Percentiles rank a stretch among this genome's conserved stretches.
phyloP scores from a whole-genome alignment of 2,888 invertebrate genomes.

The Euzophera pinguis region DNA sequence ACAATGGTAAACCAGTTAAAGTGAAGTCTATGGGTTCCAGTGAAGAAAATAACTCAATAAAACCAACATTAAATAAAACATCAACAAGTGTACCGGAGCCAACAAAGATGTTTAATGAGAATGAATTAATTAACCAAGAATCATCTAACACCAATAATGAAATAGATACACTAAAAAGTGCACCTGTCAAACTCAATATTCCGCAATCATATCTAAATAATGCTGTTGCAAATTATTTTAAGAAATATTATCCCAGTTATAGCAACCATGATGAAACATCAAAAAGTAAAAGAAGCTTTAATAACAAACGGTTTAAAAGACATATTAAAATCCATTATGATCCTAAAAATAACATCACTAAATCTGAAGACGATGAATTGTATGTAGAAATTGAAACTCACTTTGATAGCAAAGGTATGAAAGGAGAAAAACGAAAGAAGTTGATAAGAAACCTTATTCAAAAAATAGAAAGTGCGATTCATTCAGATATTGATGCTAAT shows the following conservation, averaged over 20 bases:
- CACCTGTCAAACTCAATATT: slow-evolving; percentile 15
- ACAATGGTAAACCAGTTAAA: slow-evolving; percentile 52
- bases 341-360: slow-evolving; percentile 25
- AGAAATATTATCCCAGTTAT: slow-evolving; percentile 22
- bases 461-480: slow-evolving; percentile 63
- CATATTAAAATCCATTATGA: slow-evolving; percentile 49
- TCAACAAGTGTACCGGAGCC: background rate
- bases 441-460: slow-evolving; percentile 51
- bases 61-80: background rate
- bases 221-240: slow-evolving; percentile 39
- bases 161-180: slow-evolving; percentile 7
- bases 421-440: slow-evolving; percentile 60
- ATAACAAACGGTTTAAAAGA: slow-evolving; percentile 46
- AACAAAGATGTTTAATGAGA: background rate
- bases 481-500: slow-evolving; percentile 33
- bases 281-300: background rate
- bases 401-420: slow-evolving; percentile 57
- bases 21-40: slow-evolving; percentile 28
- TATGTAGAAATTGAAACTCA: slow-evolving; percentile 72
- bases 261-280: background rate
- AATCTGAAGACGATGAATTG: slow-evolving; percentile 54
- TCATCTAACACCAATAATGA: background rate
- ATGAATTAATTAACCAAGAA: background rate
- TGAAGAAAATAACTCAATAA: slow-evolving; percentile 13
- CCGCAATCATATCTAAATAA: slow-evolving; percentile 34